Conservation (phyloP, 2,113 vertebrate genomes). For the Prionailurus viverrinus region DNA sequence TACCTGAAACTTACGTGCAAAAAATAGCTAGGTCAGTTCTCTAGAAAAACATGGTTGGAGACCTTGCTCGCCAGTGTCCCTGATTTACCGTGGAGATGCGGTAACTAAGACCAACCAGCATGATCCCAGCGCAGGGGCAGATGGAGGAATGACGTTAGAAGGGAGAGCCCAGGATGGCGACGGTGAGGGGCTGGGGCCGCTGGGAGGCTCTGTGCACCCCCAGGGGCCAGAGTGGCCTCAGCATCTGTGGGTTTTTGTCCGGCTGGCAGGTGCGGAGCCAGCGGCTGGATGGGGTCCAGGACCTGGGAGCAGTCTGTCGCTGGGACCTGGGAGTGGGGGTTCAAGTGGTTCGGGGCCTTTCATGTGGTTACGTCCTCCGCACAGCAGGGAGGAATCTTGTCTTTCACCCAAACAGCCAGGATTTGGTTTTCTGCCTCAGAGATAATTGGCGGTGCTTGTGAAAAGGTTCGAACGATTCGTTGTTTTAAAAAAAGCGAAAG, state of each 20-base stretch:
- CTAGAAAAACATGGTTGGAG: background rate
- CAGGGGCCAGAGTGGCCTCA: background rate
- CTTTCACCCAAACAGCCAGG: constrained; percentile 21
- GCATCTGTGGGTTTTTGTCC: background rate
- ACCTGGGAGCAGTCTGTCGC: rapidly evolving
- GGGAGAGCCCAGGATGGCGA: background rate
- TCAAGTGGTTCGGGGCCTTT: background rate
- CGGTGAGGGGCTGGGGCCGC: rapidly evolving
- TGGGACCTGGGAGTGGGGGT: background rate
- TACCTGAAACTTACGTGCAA: background rate
- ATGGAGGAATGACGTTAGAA: no score
- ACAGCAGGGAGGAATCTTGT: background rate
- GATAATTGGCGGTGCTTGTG: constrained; percentile 79
- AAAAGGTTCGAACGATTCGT: constrained; percentile 61
- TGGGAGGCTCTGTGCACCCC: rapidly evolving
- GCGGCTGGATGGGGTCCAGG: background rate
- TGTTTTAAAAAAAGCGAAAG: background rate
- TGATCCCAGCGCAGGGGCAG: rapidly evolving
- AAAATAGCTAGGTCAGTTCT: background rate
- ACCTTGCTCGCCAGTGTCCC: background rate
- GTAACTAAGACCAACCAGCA: background rate
- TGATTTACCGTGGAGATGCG: background rate
- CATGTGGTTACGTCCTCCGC: constrained; percentile 11
- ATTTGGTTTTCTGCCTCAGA: constrained; percentile 72
- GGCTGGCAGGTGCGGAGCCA: background rate